Evolutionary conservation across 2,797 vertebrate species (phyloP).

Genomic region (Notamacropus eugenii): DNA sequence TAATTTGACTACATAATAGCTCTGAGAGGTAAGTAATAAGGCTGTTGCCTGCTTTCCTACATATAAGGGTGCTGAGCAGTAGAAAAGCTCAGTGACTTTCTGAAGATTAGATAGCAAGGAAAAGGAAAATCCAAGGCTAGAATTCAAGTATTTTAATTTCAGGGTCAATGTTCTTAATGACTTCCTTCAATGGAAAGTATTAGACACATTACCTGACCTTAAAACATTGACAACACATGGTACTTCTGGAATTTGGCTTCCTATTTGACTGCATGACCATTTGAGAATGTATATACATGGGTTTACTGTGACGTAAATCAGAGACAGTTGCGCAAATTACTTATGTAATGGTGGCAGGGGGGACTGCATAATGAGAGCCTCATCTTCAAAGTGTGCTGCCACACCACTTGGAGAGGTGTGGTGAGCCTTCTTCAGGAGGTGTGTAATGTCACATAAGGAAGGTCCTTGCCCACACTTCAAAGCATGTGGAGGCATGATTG

Average conservation of each 20-base stretch:
- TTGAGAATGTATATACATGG: not conserved
- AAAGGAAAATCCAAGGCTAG: not conserved
- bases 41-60: constrained; percentile 22
- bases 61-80: not conserved
- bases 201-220: not conserved
- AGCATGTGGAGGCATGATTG: not conserved
- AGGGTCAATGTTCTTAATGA: not conserved
- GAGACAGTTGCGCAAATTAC: not conserved
- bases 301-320: not conserved
- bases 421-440: not conserved
- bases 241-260: not conserved
- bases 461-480: not conserved
- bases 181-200: not conserved
- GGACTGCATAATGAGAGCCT: not conserved
- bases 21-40: not conserved
- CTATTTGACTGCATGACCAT: not conserved
- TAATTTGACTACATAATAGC: not conserved
- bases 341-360: not conserved
- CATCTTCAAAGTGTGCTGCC: not conserved
- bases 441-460: not conserved
- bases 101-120: not conserved
- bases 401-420: not conserved
- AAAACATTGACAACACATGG: not conserved
- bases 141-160: not conserved
- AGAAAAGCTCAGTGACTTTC: constrained; percentile 14